Conservation (phyloP, 2,797 vertebrate genomes). For the Emydoidea blandingii region DNA sequence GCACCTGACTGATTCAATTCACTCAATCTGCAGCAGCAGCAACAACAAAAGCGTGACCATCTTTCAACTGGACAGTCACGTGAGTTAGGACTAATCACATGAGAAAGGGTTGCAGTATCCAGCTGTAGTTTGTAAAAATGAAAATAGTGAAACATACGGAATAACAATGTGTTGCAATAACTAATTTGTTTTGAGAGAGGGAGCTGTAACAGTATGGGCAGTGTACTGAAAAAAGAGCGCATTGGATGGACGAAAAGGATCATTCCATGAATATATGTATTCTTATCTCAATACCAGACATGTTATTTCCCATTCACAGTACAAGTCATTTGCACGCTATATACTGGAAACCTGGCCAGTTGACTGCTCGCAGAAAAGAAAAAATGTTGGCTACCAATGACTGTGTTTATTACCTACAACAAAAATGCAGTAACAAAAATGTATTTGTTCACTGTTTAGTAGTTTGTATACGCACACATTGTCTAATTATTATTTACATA, state of each 20-base stretch:
- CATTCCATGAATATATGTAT: background rate
- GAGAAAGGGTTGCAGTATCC: background rate
- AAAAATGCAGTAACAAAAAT: conserved; percentile 30
- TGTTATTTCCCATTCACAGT: background rate
- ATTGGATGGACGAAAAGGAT: background rate
- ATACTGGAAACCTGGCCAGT: background rate
- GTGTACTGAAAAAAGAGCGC: background rate
- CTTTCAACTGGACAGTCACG: background rate
- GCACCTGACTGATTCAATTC: background rate
- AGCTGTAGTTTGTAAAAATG: background rate
- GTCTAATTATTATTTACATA: conserved; percentile 3
- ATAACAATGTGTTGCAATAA: background rate
- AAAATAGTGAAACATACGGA: background rate
- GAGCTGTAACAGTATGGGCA: background rate
- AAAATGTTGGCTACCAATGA: background rate
- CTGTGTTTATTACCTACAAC: conserved; percentile 6
- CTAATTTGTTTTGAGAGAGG: background rate
- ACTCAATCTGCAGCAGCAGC: background rate
- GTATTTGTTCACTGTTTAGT: background rate
- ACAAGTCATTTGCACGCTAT: background rate
- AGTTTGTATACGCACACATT: background rate
- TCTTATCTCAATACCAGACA: conserved; percentile 4
- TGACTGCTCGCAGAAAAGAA: background rate
- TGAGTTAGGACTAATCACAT: background rate
- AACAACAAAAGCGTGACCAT: background rate